Base-by-base conservation (phyloP, 2,797 vertebrate species). In the Alfaro cultratus region DNA sequence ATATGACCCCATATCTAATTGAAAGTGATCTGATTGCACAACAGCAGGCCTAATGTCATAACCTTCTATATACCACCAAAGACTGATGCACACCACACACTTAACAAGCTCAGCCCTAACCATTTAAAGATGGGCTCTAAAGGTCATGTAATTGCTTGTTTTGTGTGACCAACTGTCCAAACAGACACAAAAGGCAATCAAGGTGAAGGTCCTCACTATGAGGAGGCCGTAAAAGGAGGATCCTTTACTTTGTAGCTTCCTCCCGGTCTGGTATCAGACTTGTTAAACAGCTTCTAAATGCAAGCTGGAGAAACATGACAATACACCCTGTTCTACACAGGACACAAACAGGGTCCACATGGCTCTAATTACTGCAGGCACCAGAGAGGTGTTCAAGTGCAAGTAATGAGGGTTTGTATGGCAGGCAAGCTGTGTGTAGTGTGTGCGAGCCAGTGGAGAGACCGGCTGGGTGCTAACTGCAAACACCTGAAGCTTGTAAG, bases 401-500 rank as follows among this genome's bases (percentile, higher is more conserved):
- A 74, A 76, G 85, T 53, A 90, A 43, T 7, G 5, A 81, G 76
- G 57, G 82, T 76, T 68, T 83, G 82, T 73, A 77, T 64, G 45
- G 46, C 13, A 31, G 60, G 34, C 49, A 39, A 53, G 62, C 78
- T 34, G 81, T 80, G 67, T 0, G 71, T 72, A 72, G 70, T 68
- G 71, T 78, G 84, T 86, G 86, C 86, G 87, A 76, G 88, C 84
- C 47, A 88, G 89, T 79, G 49, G 76, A 82, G 71, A 75, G 83
- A 87, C 87, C 77, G 70, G 80, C 68, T 75, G 81, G 82, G 89
- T 90, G 92, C 86, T 95, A 95, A 95, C 89, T 90, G 85, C 92
- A 94, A 95, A 94, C 95, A 95, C 93, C 91, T 94, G 94, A 92
- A 85, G 88, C 85, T 91, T 84, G 86, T 86, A 90, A 91, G 90